Percentiles rank a stretch among this genome's conserved stretches.
Conservation (phyloP, 2,888 invertebrate species). For the Conomelus anceps region DNA sequence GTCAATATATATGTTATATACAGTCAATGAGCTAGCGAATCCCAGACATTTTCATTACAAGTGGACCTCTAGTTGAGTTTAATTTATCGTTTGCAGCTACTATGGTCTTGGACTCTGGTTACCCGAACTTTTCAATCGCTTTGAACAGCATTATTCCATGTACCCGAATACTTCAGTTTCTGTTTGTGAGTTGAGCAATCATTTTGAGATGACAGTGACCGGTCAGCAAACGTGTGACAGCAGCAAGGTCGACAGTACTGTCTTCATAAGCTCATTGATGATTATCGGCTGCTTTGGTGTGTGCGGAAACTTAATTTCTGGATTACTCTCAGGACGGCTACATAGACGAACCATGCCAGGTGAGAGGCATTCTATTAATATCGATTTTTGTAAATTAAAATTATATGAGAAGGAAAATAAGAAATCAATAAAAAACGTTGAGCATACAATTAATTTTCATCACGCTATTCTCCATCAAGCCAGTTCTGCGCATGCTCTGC, state of each 20-base stretch:
- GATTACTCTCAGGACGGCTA: conserved; percentile 48
- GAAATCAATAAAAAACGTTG: neutral
- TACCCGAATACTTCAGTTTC: conserved; percentile 46
- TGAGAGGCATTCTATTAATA: too few relatives aligned
- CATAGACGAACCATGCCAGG: conserved; percentile 41
- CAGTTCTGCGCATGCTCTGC: too few relatives aligned
- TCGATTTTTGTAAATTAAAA: too few relatives aligned
- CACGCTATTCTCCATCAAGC: too few relatives aligned
- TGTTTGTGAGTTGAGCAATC: conserved; percentile 43
- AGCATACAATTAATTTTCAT: too few relatives aligned
- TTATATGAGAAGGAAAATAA: too few relatives aligned
- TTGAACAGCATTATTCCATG: conserved; percentile 41
- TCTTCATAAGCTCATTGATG: conserved; percentile 60
- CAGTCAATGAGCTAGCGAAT: too few relatives aligned
- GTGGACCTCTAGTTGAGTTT: neutral
- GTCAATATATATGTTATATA: too few relatives aligned
- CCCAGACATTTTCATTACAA: too few relatives aligned
- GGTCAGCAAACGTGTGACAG: conserved; percentile 35
- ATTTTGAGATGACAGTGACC: neutral
- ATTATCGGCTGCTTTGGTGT: conserved; percentile 59
- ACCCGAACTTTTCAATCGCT: conserved; percentile 63
- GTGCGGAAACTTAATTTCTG: conserved; percentile 56
- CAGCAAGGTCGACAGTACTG: conserved; percentile 50
- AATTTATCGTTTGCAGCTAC: conserved; percentile 46
- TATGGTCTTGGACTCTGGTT: conserved; percentile 69